Percentiles rank a stretch among this genome's conserved stretches.
phyloP scores from a whole-genome alignment of 2,888 invertebrate species.

The Emmelina monodactyla region DNA sequence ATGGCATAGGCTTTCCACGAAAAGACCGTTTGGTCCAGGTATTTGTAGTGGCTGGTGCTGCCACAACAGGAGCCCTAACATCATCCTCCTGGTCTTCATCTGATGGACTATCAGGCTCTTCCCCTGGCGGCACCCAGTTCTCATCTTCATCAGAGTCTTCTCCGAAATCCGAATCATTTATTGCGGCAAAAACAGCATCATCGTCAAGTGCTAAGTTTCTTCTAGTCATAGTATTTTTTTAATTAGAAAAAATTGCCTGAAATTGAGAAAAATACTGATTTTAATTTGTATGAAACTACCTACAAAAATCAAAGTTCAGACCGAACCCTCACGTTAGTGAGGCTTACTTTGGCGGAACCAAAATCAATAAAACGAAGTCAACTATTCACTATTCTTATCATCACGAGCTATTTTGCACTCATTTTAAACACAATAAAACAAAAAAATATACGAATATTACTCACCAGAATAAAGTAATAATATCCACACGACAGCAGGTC shows the following conservation, averaged over 20 bases:
- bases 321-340: constrained; percentile 8
- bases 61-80: constrained; percentile 7
- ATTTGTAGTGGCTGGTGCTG: constrained; percentile 9
- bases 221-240: constrained; percentile 6
- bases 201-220: constrained; percentile 7
- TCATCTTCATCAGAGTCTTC: constrained; percentile 9
- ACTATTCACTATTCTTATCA: constrained; percentile 5
- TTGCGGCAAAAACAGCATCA: constrained; percentile 5
- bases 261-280: constrained; percentile 5
- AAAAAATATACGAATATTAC: no score
- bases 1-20: constrained; percentile 8
- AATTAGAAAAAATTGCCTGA: constrained; percentile 4
- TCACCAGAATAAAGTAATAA: no score
- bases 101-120: constrained; percentile 6
- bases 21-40: constrained; percentile 6
- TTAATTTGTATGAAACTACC: constrained; percentile 7
- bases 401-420: constrained; percentile 6
- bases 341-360: constrained; percentile 4
- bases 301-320: constrained; percentile 5
- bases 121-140: constrained; percentile 8
- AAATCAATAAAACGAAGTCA: constrained; percentile 5
- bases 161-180: constrained; percentile 6
- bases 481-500: no score
- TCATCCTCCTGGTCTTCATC: constrained; percentile 10
- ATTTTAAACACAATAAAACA: constrained; percentile 7